Evolutionary conservation across 2,113 vertebrate genomes (phyloP).

Genomic region (Guaruba guarouba): DNA sequence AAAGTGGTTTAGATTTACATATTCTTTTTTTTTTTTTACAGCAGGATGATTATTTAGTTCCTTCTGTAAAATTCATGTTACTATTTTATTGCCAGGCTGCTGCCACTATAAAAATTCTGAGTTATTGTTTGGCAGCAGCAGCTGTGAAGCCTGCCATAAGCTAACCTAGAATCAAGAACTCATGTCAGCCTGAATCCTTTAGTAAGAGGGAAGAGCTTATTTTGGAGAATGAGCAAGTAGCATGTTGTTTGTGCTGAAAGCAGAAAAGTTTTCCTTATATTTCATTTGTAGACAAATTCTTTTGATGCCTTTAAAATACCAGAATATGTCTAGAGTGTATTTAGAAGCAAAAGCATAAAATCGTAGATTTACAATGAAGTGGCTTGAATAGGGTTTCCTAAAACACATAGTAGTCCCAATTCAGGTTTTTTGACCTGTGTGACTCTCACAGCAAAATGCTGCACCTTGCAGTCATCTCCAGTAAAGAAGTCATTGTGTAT

Average conservation of each 20-base stretch:
- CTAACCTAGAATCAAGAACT: slow-evolving; percentile 1
- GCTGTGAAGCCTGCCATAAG: not conserved
- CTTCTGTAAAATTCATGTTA: not conserved
- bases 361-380: not conserved
- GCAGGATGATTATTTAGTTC: not conserved
- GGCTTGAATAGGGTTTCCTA: not conserved
- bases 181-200: not conserved
- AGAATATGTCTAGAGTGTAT: not conserved
- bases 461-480: not conserved
- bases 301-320: not conserved
- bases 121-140: not conserved
- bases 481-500: not conserved
- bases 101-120: not conserved
- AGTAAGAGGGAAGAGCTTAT: not conserved
- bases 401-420: not conserved
- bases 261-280: not conserved
- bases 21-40: not conserved
- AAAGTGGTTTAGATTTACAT: not conserved
- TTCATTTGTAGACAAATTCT: not conserved
- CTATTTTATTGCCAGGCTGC: not conserved
- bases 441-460: not conserved
- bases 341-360: not conserved
- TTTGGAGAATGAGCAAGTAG: not conserved
- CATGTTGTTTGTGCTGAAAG: not conserved
- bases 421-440: not conserved